Base-by-base conservation (phyloP, 1,140 invertebrate genomes). In the Ostrea denselamellosa region DNA sequence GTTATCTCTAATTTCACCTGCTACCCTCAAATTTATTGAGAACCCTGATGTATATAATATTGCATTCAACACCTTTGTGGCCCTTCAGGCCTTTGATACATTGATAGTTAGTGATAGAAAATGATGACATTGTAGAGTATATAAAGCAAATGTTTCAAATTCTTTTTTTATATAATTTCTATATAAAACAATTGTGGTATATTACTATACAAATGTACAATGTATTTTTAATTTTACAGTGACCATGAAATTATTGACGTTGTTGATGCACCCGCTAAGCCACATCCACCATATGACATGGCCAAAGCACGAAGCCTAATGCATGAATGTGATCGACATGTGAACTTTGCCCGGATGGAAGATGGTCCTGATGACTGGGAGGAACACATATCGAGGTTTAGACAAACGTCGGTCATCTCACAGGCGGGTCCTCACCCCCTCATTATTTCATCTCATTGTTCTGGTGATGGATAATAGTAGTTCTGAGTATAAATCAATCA, bases 311-410 rank as follows among this genome's bases (percentile, higher is more conserved):
- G 95, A 52, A 95, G 95, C 89, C 89, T 96, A 7, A 97, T 97
- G 97, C 96, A 96, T 87, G 97, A 97, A 90, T 97, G 97, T 94
- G 96, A 97, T 90, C 95, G 96, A 56, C 96, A 97, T 65, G 96
- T 96, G 56, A 95, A 93, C 84, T 96, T 96, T 91, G 96, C 96
- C n/a, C 95, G 96, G 87, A 85, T 89, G 54, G 94, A 95, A 10
- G 94, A 95, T 5, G 95, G 96, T 14, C 94, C 95, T 68, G 96
- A 96, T 77, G 96, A 97, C 91, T 97, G 97, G 97, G 97, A 97
- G 92, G 96, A 96, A 17, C 95, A 95, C 68, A 95, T 97, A 52
- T 95, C 96, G 86, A 96, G 96, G 96, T 96, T 90, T 65, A 85
- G 87, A 85, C 87, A 88, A 88, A 85, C 82, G 85, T 86, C 83